These are phyloP conservation scores for Cancer borealis DNA, from an alignment of 2,888 invertebrate genomes.

Conservation along the genomic window DNA sequence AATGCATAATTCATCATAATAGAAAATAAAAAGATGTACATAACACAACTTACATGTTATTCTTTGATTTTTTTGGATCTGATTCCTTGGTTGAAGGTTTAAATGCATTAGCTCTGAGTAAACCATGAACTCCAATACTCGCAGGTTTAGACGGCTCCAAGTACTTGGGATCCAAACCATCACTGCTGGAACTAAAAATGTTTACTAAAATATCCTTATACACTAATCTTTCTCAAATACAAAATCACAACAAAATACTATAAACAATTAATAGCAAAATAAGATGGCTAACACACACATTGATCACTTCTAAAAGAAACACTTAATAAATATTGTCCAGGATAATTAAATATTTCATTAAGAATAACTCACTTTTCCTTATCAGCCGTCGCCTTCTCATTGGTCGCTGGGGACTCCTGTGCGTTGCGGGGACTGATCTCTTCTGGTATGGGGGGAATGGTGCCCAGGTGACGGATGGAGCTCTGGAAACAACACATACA, in stretches of 20 bases:
- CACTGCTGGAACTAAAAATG: slow-evolving; percentile 43
- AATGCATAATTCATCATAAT: not conserved
- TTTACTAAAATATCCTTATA: not conserved
- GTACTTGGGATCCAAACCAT: slow-evolving; percentile 63
- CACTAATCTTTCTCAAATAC: not conserved
- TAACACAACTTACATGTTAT: slow-evolving; percentile 39
- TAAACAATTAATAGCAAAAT: not conserved
- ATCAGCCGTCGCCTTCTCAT: not conserved
- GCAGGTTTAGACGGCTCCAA: slow-evolving; percentile 56
- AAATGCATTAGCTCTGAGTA: slow-evolving; percentile 56
- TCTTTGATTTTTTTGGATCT: not conserved
- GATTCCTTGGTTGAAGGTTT: not conserved
- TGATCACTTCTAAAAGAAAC: no score
- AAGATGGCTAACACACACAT: not conserved
- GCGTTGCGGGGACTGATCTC: slow-evolving; percentile 66
- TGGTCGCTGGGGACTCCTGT: not conserved
- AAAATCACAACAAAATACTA: not conserved
- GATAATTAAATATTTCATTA: not conserved
- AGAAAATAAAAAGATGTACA: not conserved
- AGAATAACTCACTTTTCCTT: slow-evolving; percentile 66
- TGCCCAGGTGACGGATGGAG: slow-evolving; percentile 59
- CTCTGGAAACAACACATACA: slow-evolving; percentile 39
- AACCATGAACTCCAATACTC: slow-evolving; percentile 48
- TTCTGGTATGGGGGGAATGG: slow-evolving; percentile 71
- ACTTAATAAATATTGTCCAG: not conserved